Evolutionary conservation across 92 coral and sea anemone genomes (phyloP).

Genomic region (Bergia puertoricense): DNA sequence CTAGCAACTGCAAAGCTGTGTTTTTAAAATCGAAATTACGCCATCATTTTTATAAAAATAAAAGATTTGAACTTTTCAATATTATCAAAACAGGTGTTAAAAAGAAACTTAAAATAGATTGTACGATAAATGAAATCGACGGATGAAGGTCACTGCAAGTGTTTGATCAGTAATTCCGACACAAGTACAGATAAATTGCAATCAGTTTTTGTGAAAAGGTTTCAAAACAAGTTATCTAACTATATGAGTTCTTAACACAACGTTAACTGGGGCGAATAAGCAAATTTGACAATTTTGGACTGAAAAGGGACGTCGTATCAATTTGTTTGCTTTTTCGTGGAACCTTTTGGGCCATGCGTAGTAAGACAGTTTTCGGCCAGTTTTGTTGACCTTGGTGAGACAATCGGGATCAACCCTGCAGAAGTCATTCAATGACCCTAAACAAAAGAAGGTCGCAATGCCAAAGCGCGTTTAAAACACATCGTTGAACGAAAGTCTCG

Average conservation of each 20-base stretch:
- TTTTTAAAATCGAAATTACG: not conserved
- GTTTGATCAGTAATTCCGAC: not conserved
- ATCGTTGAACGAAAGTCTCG: not conserved
- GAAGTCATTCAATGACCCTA: not conserved
- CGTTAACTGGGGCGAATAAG: not conserved
- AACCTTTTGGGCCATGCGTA: not conserved
- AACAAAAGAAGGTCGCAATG: not conserved
- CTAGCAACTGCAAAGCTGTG: not conserved
- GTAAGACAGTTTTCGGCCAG: not conserved
- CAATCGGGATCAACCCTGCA: not conserved
- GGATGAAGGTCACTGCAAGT: not conserved
- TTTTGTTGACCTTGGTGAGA: slow-evolving; percentile 14
- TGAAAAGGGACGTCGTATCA: not conserved
- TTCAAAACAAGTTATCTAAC: not conserved
- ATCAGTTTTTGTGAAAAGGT: not conserved
- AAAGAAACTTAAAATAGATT: not conserved
- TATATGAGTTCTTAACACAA: too few species aligned
- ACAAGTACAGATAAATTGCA: not conserved
- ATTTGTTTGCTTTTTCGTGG: not conserved
- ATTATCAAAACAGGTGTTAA: not conserved
- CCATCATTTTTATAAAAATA: not conserved
- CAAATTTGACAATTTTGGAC: not conserved
- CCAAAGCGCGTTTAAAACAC: not conserved
- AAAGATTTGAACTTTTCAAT: not conserved
- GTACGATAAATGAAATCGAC: not conserved